Conservation (phyloP, 1,140 invertebrate genomes). For the Platorchestia sp. region DNA sequence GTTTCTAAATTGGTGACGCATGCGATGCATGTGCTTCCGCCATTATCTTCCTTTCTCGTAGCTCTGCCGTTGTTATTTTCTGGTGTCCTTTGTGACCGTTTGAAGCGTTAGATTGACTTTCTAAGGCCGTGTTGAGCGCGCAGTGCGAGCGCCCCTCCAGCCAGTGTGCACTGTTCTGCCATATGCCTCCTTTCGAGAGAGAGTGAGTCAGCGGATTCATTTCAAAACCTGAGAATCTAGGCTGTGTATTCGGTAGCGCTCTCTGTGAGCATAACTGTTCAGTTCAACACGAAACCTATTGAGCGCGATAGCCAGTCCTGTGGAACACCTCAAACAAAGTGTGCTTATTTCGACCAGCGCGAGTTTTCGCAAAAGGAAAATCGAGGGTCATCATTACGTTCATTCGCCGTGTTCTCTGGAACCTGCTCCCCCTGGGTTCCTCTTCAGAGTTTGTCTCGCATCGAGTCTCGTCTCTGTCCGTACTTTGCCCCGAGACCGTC, state of each 20-base stretch:
- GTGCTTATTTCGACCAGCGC: background rate
- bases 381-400: slow-evolving; percentile 16
- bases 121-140: too few species aligned
- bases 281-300: background rate
- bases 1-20: too few species aligned
- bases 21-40: too few species aligned
- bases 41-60: too few species aligned
- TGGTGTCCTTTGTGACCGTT: too few species aligned
- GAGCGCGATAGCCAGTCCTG: background rate
- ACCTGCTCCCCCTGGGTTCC: background rate
- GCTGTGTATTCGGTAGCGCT: background rate
- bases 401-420: background rate
- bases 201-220: background rate
- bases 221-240: background rate
- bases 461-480: too few species aligned
- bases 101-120: too few species aligned
- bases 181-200: background rate
- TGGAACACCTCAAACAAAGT: slow-evolving; percentile 25
- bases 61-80: too few species aligned
- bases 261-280: slow-evolving; percentile 18
- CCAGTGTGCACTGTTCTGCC: background rate
- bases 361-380: background rate
- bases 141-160: too few species aligned
- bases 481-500: too few species aligned
- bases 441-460: too few species aligned